phyloP scores from a whole-genome alignment of 2,113 vertebrate genomes.

The Arothron firmamentum region DNA sequence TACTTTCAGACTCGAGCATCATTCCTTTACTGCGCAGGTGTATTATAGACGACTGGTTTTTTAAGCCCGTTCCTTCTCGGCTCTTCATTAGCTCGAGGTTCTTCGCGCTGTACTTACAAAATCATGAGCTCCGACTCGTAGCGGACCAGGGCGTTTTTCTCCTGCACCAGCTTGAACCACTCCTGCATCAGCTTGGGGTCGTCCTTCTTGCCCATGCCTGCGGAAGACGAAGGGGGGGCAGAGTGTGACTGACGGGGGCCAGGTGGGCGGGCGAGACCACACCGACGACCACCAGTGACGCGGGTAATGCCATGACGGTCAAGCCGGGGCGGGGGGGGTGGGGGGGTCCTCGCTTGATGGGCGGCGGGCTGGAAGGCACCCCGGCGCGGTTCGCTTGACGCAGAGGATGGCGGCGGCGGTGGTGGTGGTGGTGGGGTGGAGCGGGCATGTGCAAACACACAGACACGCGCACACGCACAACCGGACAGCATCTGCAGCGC shows the following conservation, averaged over 20 bases:
- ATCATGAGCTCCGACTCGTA: constrained; percentile 99
- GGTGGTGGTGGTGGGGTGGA: background rate
- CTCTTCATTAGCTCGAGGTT: too few relatives aligned
- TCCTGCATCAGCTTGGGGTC: constrained; percentile 99
- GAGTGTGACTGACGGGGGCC: too few relatives aligned
- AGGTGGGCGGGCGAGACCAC: too few relatives aligned
- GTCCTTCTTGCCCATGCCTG: constrained; percentile 99
- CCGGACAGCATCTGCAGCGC: constrained; percentile 21
- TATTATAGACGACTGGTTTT: background rate
- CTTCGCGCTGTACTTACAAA: constrained; percentile 82
- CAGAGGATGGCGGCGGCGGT: constrained; percentile 34
- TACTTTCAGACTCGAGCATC: too few relatives aligned
- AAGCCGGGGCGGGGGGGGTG: constrained; percentile 73
- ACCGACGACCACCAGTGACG: constrained; percentile 49
- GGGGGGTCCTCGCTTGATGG: constrained; percentile 59
- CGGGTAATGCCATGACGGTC: constrained; percentile 69
- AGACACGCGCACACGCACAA: constrained; percentile 14
- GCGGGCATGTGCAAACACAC: background rate
- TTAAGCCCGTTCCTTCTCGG: background rate
- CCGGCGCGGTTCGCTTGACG: constrained; percentile 20
- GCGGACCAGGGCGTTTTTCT: constrained; percentile 97
- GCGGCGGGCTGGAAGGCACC: constrained; percentile 32
- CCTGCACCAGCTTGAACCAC: constrained; percentile 98
- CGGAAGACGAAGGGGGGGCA: constrained; percentile 29
- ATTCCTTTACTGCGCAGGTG: background rate